Conservation (phyloP, 2,888 invertebrate species). For the Anthrax anthrax region DNA sequence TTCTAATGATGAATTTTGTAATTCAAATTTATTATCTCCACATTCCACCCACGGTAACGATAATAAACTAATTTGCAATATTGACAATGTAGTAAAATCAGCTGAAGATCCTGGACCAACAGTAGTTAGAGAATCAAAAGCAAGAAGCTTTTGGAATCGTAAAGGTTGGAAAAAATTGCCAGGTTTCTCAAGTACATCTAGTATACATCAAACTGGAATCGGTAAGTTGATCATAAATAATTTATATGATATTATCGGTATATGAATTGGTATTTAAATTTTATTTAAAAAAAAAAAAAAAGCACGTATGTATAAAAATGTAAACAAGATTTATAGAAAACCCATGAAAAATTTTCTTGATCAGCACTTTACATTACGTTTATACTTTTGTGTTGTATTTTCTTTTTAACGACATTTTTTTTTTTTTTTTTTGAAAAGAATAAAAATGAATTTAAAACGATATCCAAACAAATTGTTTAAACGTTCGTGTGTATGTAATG, state of each 20-base stretch:
- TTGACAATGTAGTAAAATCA: conserved; percentile 37
- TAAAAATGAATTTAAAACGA: too few species aligned
- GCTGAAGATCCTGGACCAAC: conserved; percentile 29
- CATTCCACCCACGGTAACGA: conserved; percentile 37
- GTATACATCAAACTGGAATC: conserved; percentile 51
- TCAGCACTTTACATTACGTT: too few species aligned
- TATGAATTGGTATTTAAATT: too few species aligned
- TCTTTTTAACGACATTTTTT: too few species aligned
- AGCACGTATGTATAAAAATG: too few species aligned
- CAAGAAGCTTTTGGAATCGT: conserved; percentile 50
- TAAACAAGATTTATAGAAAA: too few species aligned
- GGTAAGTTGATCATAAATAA: conserved; percentile 38
- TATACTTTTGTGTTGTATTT: too few species aligned
- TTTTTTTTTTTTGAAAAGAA: too few species aligned
- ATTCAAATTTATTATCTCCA: conserved; percentile 19
- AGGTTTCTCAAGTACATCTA: conserved; percentile 55
- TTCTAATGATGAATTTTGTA: conserved; percentile 12
- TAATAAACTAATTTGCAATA: conserved; percentile 29
- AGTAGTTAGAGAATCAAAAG: conserved; percentile 27
- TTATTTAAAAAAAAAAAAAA: too few species aligned
- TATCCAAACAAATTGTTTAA: too few species aligned
- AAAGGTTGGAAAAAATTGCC: conserved; percentile 68
- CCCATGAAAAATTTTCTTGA: too few species aligned
- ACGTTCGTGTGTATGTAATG: neutral
- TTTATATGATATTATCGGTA: too few species aligned